Base-by-base conservation (phyloP, 2,113 vertebrate genomes). In the Anolis sagrei region DNA sequence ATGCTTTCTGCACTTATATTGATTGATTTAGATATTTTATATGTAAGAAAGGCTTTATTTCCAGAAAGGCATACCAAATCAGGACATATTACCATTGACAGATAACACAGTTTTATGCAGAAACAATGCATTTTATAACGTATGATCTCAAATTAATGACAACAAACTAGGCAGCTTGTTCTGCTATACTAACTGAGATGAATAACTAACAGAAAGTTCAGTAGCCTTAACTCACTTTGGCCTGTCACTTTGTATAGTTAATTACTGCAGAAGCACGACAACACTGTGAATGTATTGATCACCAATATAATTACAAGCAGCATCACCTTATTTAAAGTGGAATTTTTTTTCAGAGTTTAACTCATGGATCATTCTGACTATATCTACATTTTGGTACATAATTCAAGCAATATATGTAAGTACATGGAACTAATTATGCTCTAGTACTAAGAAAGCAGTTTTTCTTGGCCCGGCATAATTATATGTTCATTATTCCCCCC, bases 371-470 rank as follows among this genome's bases (percentile, higher is more conserved):
- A 76, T 80, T 1, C 32, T 66, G 83, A 44, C 34, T 90, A 84
- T 78, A 68, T 82, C 49, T 89, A 78, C 90, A 91, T 93, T 92
- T 78, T 90, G 51, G 39, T 44, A 78, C 48, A 19, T 66, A 83
- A 80, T 86, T 90, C 85, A 23, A 49, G 66, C 51, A 85, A 34
- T 76, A 7, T 51, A 82, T 83, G 44, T 13, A 84, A 79, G 68
- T 83, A 85, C 58, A 84, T 54, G 85, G 76, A 89, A 89, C 82
- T 91, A 86, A 84, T 88, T 91, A 91, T 77, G 25, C 36, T 61
- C 85, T 1, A 79, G 0, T 62, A 83, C 48, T 48, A 49, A 86
- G 79, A 81, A 91, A 86, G 19, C 1, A 75, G 34, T 89, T 68
- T 72, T 83, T 90, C 49, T 81, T 87, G 62, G 79, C 39, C 61